Evolutionary conservation across 2,888 invertebrate genomes (phyloP), one percentile per base, ranked within the genome.

Genomic region (Hyalella azteca): DNA sequence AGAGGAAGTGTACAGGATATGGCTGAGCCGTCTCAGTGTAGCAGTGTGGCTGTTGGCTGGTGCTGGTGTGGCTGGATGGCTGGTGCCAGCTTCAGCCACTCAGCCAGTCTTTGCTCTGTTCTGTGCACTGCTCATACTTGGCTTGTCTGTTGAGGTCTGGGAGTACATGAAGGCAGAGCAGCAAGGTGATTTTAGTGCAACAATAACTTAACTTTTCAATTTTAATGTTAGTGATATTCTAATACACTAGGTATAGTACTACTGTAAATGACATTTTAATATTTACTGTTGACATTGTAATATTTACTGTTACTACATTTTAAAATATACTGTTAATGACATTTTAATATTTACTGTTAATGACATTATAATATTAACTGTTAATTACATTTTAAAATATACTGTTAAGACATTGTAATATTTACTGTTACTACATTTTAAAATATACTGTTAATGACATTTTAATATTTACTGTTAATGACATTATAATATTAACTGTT

Each of bases 21-120:
- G 75, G 75, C 75, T 75, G 26, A 75, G 41, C 93, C 75, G 77
- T 15, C 73, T 82, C 26, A 80, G 80, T 66, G 60, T 82, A 13
- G 77, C 49, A 36, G 77, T 82, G 32, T 82, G 82, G 82, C 49
- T 81, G 39, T 36, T 82, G 26, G 82, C 80, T 19, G 79, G 80
- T 5, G 82, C 82, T 36, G 80, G 80, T 9, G 32, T 82, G 26
- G 76, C 82, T 75, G 82, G 80, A 26, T 75, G 83, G 36, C 50
- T 81, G 78, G 81, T 81, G 78, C 78, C 83, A 11, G 22, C 75
- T 45, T 75, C 81, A 29, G 80, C 78, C 19, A 83, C 81, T 80
- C 81, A 81, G 26, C 79, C 66, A n/a, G 45, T 83, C 11, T 83
- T 83, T 77, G 48, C 81, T 15, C 32, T 80, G 15, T 50, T 83